These are phyloP conservation scores for Forbesichthys papilliferus DNA, from an alignment of 2,113 vertebrate species.

Conservation along the genomic window DNA sequence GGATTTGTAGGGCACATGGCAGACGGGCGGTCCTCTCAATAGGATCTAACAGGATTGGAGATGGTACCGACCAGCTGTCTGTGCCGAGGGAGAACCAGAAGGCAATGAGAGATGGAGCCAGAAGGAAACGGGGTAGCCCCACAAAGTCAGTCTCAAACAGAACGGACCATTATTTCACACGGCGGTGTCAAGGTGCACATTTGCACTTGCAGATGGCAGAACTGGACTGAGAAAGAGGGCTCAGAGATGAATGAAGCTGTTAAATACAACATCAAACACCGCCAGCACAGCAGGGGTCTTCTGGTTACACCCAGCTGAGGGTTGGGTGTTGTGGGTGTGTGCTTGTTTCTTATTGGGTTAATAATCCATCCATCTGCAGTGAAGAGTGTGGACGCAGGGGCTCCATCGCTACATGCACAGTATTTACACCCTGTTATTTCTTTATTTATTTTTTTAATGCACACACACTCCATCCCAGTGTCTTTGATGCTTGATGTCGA, in stretches of 20 bases:
- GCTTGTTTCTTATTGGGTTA: conserved; percentile 61
- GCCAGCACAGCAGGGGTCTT: conserved; percentile 68
- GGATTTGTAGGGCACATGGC: conserved; percentile 56
- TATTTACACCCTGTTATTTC: conserved; percentile 48
- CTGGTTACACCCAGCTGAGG: conserved; percentile 60
- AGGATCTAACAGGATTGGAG: conserved; percentile 74
- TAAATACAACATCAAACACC: conserved; percentile 66
- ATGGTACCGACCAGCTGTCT: conserved; percentile 65
- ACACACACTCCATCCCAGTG: conserved; percentile 55
- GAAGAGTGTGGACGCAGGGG: conserved; percentile 49
- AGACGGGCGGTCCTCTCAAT: conserved; percentile 51
- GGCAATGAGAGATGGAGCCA: conserved; percentile 51
- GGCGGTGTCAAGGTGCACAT: too few species aligned
- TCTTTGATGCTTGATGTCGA: conserved; percentile 71
- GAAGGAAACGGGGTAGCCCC: conserved; percentile 18
- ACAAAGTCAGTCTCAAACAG: conserved; percentile 26
- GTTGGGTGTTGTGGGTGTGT: conserved; percentile 40
- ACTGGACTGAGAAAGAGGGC: conserved; percentile 21
- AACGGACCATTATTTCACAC: conserved; percentile 37
- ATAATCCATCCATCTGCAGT: conserved; percentile 63
- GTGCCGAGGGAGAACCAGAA: conserved; percentile 50
- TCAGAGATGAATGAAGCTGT: conserved; percentile 55
- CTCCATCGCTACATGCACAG: conserved; percentile 50
- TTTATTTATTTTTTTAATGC: conserved; percentile 56
- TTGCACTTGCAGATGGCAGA: conserved; percentile 28